Conservation (phyloP, 2,888 invertebrate species). For the Eueremaeus valkanovi region DNA sequence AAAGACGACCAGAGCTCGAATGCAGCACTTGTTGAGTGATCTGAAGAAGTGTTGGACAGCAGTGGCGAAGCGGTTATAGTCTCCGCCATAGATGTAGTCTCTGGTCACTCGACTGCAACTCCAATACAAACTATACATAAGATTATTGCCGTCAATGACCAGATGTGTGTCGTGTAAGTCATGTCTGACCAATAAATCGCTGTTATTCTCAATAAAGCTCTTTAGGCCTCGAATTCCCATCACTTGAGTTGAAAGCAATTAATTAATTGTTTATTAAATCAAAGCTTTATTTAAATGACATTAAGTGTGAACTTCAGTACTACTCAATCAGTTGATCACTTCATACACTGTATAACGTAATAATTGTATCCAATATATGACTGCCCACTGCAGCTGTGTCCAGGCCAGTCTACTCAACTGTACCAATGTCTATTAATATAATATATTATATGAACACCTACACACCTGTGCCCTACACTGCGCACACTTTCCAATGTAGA, state of each 20-base stretch:
- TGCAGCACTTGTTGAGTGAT: constrained; percentile 52
- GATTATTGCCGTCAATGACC: constrained; percentile 46
- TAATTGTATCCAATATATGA: too few species aligned
- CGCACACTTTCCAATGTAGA: too few species aligned
- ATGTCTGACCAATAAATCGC: constrained; percentile 39
- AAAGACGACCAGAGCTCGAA: constrained; percentile 68
- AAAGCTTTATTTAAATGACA: too few species aligned
- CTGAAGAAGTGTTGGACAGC: constrained; percentile 41
- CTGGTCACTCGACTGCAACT: not conserved
- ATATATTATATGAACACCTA: too few species aligned
- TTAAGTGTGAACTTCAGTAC: too few species aligned
- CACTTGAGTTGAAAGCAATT: not conserved
- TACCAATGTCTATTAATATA: too few species aligned
- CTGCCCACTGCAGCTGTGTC: too few species aligned
- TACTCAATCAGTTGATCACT: too few species aligned
- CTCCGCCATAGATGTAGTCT: constrained; percentile 45
- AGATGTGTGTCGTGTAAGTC: constrained; percentile 43
- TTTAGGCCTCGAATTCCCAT: constrained; percentile 47
- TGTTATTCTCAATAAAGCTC: constrained; percentile 45
- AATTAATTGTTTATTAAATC: not conserved
- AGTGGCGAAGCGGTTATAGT: constrained; percentile 44
- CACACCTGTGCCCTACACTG: too few species aligned
- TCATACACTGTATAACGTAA: too few species aligned
- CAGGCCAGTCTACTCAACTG: too few species aligned
- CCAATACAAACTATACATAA: constrained; percentile 44